Percentiles rank a stretch among this genome's conserved stretches.
Conservation (phyloP, 2,888 invertebrate species). For the Scaptomyza caliginosa region DNA sequence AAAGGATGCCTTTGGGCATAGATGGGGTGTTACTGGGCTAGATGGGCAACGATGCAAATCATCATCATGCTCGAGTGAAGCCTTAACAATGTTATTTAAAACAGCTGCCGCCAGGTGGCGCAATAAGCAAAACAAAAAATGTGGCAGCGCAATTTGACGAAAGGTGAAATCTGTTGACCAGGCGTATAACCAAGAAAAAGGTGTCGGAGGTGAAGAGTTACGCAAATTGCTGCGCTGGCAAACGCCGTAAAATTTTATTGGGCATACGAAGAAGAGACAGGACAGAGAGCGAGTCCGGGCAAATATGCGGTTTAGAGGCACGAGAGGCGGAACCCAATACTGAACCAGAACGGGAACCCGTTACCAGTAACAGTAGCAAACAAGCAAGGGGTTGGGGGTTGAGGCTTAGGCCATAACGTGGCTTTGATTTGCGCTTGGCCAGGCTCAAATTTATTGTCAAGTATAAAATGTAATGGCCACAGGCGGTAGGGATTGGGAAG, state of each 20-base stretch:
- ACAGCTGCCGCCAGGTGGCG: constrained; percentile 50
- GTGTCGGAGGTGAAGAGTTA: constrained; percentile 43
- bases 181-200: constrained; percentile 7
- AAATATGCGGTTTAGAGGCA: constrained; percentile 44
- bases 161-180: constrained; percentile 70
- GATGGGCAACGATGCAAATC: background rate
- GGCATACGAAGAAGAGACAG: constrained; percentile 37
- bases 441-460: constrained; percentile 72
- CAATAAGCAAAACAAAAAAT: constrained; percentile 18
- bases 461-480: constrained; percentile 72
- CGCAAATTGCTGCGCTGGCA: constrained; percentile 79
- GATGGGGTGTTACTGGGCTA: too few relatives aligned
- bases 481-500: constrained; percentile 3
- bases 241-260: constrained; percentile 77
- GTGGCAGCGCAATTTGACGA: constrained; percentile 44
- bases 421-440: constrained; percentile 68
- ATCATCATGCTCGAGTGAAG: constrained; percentile 31
- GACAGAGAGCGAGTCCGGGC: constrained; percentile 31
- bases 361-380: background rate
- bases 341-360: constrained; percentile 15
- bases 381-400: background rate
- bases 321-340: constrained; percentile 10
- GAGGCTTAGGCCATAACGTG: constrained; percentile 60
- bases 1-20: too few relatives aligned
- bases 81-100: constrained; percentile 66